Base-by-base conservation (phyloP, 2,888 invertebrate genomes). In the Netelia virgata region DNA sequence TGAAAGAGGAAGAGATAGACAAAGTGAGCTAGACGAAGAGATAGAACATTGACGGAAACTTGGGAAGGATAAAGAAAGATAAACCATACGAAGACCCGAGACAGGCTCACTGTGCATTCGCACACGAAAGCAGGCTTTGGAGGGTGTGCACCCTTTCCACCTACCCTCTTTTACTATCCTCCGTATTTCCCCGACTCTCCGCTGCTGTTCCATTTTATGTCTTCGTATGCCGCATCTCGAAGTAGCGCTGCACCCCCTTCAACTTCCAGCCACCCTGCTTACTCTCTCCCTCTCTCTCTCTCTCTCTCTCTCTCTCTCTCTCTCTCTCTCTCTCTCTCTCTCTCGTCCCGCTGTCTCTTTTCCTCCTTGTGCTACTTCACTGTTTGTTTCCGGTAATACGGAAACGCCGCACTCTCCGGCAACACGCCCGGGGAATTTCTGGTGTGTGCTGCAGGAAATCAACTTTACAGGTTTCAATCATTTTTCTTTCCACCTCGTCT, bases 301-400 rank as follows among this genome's bases (percentile, higher is more conserved):
- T 69, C 9, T 43, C n/a, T 47, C 18, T 43, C 18, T 55, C n/a
- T 11, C 59, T 47, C 36, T 70, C 64, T 75, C 36, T 53, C n/a
- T 1, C 5, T 41, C 11, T 64, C 74, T 76, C 47, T 55, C 18
- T 63, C 66, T 80, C 50, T 80, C 74, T 53, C 41, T 69, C 9
- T 43, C n/a, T 47, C 18, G n/a, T 43, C 18, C 47, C n/a, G n/a
- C 59, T 47, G 43, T 70, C 64, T 75, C 36, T 53, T 57, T 41
- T 5, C 68, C 76, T 69, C 83, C 80, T 43, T 18, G 78, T 43
- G 20, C 57, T 78, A 69, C 66, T 82, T 85, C 82, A 72, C 85
- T 89, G 87, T 91, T 91, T 90, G 89, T 90, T 91, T 89, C 89
- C 86, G 84, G 86, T 89, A 88, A 91, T 90, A 89, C 88, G 85